A percentile compares a stretch with the other conserved stretches of the same genome.
These are phyloP conservation scores for Malurus alboscapulatus DNA, from an alignment of 2,113 vertebrate species.

Conservation along the genomic window DNA sequence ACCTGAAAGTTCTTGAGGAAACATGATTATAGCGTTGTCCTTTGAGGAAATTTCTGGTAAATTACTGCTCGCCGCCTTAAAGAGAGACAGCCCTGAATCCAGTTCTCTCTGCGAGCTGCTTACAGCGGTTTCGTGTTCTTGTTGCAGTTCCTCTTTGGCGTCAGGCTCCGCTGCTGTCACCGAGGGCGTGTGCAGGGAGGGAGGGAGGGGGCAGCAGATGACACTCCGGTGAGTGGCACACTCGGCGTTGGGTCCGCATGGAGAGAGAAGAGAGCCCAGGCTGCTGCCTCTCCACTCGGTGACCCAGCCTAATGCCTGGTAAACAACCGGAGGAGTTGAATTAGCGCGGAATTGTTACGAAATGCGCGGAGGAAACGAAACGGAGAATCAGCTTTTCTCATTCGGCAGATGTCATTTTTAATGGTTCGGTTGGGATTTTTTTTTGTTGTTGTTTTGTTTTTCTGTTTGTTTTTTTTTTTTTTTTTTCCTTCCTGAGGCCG, in stretches of 20 bases:
- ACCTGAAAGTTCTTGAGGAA: not conserved
- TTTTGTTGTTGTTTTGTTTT: not conserved
- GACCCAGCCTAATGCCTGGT: not conserved
- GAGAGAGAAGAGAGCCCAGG: not conserved
- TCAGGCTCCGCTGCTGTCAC: not conserved
- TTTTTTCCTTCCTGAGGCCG: accelerated
- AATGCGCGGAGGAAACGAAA: not conserved
- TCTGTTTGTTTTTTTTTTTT: no score
- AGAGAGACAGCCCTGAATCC: not conserved
- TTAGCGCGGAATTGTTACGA: not conserved
- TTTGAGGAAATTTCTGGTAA: constrained; percentile 24
- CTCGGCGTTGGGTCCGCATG: not conserved
- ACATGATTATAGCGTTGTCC: not conserved
- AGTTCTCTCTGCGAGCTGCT: not conserved
- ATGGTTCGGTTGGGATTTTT: not conserved
- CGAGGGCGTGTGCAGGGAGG: not conserved
- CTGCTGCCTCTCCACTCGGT: not conserved
- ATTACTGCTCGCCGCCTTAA: not conserved
- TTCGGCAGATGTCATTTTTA: not conserved
- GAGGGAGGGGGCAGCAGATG: not conserved
- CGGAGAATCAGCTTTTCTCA: not conserved
- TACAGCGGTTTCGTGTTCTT: not conserved
- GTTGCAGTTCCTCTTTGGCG: not conserved
- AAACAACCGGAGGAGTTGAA: not conserved
- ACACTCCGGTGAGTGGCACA: not conserved